Evolutionary conservation across 1,140 invertebrate genomes (phyloP).

Genomic region (Coenobita brevimanus): DNA sequence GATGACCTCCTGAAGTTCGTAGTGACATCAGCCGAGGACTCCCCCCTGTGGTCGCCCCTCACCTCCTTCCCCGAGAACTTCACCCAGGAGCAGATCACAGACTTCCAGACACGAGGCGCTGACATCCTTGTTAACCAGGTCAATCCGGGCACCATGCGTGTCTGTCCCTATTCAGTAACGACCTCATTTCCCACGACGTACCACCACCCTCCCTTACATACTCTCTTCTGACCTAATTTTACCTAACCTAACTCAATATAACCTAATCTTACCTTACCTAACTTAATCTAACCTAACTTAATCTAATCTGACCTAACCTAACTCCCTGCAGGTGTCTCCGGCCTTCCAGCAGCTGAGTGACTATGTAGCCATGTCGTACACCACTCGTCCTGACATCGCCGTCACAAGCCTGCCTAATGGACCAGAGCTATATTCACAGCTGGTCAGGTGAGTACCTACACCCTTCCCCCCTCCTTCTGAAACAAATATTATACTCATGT

Average conservation of each 20-base stretch:
- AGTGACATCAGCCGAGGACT: conserved; percentile 24
- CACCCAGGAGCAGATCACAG: conserved; percentile 17
- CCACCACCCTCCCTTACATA: too few species aligned
- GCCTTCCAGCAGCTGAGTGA: conserved; percentile 57
- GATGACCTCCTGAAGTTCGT: conserved; percentile 29
- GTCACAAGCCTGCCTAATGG: conserved; percentile 72
- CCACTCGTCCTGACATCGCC: conserved; percentile 71
- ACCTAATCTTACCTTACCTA: not conserved
- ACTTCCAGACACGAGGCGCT: not conserved
- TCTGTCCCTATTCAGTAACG: too few species aligned
- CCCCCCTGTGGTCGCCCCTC: conserved; percentile 33
- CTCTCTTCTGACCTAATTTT: too few species aligned
- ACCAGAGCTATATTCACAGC: conserved; percentile 71
- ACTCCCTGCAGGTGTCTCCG: conserved; percentile 42
- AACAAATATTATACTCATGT: too few species aligned
- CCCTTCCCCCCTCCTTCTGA: too few species aligned
- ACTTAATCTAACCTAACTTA: not conserved
- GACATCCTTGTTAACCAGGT: conserved; percentile 19
- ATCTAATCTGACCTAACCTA: not conserved
- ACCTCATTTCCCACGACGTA: too few species aligned
- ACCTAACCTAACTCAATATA: not conserved
- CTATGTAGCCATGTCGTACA: conserved; percentile 71
- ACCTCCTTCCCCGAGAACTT: conserved; percentile 30
- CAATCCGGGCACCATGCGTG: too few species aligned
- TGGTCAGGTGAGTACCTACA: conserved; percentile 42